Percentiles rank a stretch among this genome's conserved stretches.
Evolutionary conservation across 2,113 vertebrate species (phyloP).

Genomic region (Phylloscopus whistleri): DNA sequence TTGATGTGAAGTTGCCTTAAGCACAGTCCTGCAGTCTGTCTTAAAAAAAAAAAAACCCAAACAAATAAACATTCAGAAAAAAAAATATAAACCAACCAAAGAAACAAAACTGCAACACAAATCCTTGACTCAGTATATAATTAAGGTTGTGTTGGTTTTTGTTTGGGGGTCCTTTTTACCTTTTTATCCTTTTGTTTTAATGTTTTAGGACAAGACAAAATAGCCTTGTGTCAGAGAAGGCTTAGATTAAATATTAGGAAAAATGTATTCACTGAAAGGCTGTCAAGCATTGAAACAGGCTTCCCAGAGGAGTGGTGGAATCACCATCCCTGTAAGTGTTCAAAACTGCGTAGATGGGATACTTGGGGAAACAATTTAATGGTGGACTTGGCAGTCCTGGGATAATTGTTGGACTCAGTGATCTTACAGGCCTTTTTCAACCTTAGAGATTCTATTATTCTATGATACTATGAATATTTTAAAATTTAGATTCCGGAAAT

Average conservation of each 20-base stretch:
- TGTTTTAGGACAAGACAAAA: neutral
- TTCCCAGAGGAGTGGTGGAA: neutral
- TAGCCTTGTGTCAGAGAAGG: too few species aligned
- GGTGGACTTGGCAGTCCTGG: neutral
- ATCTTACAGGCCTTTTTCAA: neutral
- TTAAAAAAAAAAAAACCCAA: neutral
- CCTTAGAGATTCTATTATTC: neutral
- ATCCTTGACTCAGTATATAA: neutral
- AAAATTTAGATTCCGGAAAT: neutral
- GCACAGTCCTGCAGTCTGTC: neutral
- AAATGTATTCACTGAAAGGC: neutral
- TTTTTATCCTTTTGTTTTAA: neutral
- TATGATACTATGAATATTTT: neutral
- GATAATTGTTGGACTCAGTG: neutral
- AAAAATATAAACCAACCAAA: neutral
- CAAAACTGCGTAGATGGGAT: neutral
- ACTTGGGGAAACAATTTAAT: neutral
- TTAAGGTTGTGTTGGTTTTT: neutral
- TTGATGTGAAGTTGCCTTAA: neutral
- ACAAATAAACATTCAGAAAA: neutral
- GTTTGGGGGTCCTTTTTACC: neutral
- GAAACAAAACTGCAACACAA: neutral
- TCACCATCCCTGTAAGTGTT: neutral
- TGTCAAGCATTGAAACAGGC: neutral
- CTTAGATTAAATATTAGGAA: neutral